Evolutionary conservation across 2,113 vertebrate genomes (phyloP).

Genomic region (Microtus ochrogaster): DNA sequence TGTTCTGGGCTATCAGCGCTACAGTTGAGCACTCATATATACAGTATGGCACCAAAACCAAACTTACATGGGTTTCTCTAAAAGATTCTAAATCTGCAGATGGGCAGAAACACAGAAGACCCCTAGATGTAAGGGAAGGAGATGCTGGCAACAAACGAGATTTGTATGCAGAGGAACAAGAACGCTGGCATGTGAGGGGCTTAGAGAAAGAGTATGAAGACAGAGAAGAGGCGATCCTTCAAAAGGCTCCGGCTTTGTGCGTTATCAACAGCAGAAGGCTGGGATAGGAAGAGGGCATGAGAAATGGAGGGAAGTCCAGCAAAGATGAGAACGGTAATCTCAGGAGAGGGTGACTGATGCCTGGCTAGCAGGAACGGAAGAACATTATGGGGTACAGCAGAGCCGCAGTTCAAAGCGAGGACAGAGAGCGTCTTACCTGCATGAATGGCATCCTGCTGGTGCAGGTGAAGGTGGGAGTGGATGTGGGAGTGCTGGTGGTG

Average conservation of each 20-base stretch:
- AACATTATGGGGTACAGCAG: too few relatives aligned
- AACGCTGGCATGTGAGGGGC: not conserved
- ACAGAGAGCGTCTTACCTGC: constrained; percentile 86
- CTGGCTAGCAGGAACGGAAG: not conserved
- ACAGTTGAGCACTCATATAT: not conserved
- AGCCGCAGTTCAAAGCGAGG: not conserved
- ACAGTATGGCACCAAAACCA: too few relatives aligned
- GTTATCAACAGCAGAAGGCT: not conserved
- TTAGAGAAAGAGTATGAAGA: not conserved
- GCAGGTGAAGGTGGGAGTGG: constrained; percentile 98
- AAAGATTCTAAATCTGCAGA: not conserved
- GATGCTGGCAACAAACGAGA: constrained; percentile 7
- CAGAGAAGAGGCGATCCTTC: not conserved
- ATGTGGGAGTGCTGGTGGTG: constrained; percentile 99
- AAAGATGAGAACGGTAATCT: not conserved
- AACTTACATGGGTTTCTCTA: not conserved
- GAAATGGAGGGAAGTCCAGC: not conserved
- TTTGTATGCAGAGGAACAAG: not conserved
- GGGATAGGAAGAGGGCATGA: not conserved
- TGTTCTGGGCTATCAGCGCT: not conserved
- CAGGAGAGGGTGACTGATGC: not conserved
- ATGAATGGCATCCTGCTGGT: constrained; percentile 98
- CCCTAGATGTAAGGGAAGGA: not conserved
- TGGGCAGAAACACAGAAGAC: not conserved
- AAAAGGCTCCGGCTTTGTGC: not conserved